Evolutionary conservation across 2,113 vertebrate species (phyloP).

Genomic region (Pipra filicauda): DNA sequence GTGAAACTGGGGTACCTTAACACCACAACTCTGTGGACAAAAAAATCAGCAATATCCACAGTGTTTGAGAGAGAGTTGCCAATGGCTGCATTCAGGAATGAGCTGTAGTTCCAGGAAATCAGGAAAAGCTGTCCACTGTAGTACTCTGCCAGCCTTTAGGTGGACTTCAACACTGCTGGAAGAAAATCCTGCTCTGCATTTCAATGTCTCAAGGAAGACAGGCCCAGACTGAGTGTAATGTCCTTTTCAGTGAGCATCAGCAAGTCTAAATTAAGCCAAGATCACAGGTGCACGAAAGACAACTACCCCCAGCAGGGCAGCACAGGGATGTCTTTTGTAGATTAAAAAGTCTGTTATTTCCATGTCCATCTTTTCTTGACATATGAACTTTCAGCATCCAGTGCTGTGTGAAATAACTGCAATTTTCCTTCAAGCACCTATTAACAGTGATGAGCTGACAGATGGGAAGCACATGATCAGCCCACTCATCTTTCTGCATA

Average conservation of each 20-base stretch:
- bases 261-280: background rate
- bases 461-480: conserved; percentile 16
- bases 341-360: conserved; percentile 12
- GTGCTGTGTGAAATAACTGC: conserved; percentile 19
- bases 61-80: background rate
- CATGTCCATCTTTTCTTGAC: conserved; percentile 21
- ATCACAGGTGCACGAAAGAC: background rate
- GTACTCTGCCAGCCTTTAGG: background rate
- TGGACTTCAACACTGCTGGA: background rate
- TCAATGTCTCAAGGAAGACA: background rate
- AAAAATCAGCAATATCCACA: background rate
- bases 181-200: background rate
- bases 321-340: background rate
- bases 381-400: conserved; percentile 34
- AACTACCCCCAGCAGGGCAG: background rate
- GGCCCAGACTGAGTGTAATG: background rate
- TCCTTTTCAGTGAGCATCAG: background rate
- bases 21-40: background rate
- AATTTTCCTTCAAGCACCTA: conserved; percentile 45
- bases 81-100: background rate
- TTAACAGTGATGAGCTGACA: conserved; percentile 44
- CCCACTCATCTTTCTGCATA: conserved; percentile 24
- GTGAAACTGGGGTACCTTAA: background rate
- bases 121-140: background rate
- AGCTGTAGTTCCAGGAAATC: background rate